Evolutionary conservation across 2,797 vertebrate species (phyloP).

Genomic region (Coreius guichenoti): DNA sequence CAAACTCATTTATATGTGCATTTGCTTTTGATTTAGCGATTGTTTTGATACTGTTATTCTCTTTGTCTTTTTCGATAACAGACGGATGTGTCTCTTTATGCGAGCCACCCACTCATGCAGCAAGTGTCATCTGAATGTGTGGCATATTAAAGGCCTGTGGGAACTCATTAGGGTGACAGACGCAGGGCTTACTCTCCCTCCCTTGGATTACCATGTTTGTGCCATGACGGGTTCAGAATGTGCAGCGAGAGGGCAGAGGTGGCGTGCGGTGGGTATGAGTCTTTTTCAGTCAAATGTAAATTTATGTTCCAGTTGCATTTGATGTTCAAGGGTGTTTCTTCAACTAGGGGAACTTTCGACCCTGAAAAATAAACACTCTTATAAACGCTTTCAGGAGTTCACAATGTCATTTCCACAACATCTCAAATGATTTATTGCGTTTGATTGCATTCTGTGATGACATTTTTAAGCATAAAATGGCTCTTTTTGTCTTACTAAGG

Average conservation of each 20-base stretch:
- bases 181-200: slow-evolving; percentile 66
- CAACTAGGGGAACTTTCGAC: background rate
- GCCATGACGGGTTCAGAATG: slow-evolving; percentile 49
- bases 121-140: slow-evolving; percentile 47
- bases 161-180: slow-evolving; percentile 81
- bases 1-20: slow-evolving; percentile 46
- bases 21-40: slow-evolving; percentile 63
- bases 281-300: slow-evolving; percentile 5
- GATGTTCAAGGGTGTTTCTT: slow-evolving; percentile 1
- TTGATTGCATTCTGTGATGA: background rate
- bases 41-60: slow-evolving; percentile 63
- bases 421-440: background rate
- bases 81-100: slow-evolving; percentile 46
- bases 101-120: slow-evolving; percentile 46
- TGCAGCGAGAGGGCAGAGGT: slow-evolving; percentile 29
- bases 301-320: slow-evolving; percentile 9
- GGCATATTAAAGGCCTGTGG: slow-evolving; percentile 71
- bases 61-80: slow-evolving; percentile 49
- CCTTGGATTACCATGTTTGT: slow-evolving; percentile 63
- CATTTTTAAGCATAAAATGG: background rate
- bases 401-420: background rate
- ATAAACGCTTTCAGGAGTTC: background rate
- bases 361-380: slow-evolving; percentile 4
- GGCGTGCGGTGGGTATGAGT: background rate
- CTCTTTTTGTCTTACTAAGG: background rate